Conservation (phyloP, 2,113 vertebrate genomes). For the Dipodomys stephensi region DNA sequence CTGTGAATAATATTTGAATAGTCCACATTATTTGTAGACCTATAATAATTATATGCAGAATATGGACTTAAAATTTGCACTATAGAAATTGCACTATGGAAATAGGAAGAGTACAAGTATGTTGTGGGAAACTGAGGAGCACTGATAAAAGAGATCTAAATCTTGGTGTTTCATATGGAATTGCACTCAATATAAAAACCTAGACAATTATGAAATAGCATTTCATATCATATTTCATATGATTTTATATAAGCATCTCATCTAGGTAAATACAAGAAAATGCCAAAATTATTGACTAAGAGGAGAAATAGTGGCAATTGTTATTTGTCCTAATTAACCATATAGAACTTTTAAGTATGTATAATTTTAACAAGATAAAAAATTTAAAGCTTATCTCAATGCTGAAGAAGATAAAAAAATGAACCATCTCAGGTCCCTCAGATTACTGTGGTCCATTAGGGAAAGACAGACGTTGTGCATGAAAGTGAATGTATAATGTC, state of each 20-base stretch:
- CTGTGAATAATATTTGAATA: not conserved
- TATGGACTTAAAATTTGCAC: not conserved
- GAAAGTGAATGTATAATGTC: not conserved
- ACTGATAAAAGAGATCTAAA: not conserved
- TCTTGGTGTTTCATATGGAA: not conserved
- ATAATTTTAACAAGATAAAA: constrained; percentile 39
- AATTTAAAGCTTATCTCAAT: not conserved
- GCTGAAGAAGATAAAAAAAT: not conserved
- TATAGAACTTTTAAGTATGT: not conserved
- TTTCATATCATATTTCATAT: no score
- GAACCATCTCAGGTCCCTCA: constrained; percentile 1
- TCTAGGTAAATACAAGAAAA: constrained; percentile 20
- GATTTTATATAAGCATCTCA: not conserved
- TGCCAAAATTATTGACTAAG: constrained; percentile 3
- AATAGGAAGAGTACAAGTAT: not conserved
- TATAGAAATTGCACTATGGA: not conserved
- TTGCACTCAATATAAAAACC: constrained; percentile 7
- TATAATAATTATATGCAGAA: not conserved
- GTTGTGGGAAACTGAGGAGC: not conserved
- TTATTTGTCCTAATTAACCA: not conserved
- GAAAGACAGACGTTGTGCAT: not conserved
- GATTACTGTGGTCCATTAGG: not conserved
- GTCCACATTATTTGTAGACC: not conserved
- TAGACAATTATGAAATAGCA: constrained; percentile 4
- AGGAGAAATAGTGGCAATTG: not conserved